Percentiles rank a stretch among this genome's conserved stretches.
Conservation (phyloP, 2,888 invertebrate genomes). For the Protophormia terraenovae region DNA sequence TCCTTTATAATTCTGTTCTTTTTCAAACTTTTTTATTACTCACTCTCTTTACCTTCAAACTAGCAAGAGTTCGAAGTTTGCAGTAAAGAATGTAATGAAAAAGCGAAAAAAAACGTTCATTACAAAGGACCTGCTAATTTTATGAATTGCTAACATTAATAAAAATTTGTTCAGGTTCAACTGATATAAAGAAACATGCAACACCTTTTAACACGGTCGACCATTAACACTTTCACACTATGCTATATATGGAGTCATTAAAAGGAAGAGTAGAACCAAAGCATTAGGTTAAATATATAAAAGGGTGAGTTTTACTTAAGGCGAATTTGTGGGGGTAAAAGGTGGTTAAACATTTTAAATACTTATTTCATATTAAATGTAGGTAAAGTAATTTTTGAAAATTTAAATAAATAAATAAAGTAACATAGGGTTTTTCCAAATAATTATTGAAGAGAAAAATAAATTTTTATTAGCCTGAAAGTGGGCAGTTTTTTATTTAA, state of each 20-base stretch:
- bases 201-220: constrained; percentile 41
- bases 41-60: not conserved
- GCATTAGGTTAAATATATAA: not conserved
- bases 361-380: not conserved
- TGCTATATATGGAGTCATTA: not conserved
- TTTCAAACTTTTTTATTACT: not conserved
- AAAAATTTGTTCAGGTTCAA: constrained; percentile 60
- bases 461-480: too few species aligned
- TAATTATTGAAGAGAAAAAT: not conserved
- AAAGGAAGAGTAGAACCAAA: not conserved
- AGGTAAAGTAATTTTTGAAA: not conserved
- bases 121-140: constrained; percentile 63
- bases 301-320: not conserved
- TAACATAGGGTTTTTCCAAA: too few species aligned
- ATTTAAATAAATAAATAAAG: not conserved
- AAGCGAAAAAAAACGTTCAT: not conserved
- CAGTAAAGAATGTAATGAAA: not conserved
- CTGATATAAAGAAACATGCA: not conserved
- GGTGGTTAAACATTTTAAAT: not conserved
- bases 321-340: not conserved
- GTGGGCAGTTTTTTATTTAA: too few species aligned
- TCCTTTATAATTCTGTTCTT: not conserved
- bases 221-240: constrained; percentile 51
- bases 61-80: not conserved
- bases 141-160: constrained; percentile 65